Conservation (phyloP, 2,113 vertebrate genomes). For the Azemiops feae region DNA sequence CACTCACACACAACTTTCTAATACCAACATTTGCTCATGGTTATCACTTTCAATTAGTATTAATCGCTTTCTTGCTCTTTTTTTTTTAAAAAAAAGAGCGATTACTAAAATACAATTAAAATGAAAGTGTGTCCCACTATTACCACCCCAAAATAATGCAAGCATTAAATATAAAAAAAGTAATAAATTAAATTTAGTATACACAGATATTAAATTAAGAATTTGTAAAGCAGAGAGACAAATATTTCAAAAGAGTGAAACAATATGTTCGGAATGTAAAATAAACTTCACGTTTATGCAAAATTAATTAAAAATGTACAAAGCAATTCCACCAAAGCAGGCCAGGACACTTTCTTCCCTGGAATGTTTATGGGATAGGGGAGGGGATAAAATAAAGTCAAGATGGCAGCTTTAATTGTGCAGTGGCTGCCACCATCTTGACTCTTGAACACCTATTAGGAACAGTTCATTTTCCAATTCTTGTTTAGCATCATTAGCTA, state of each 20-base stretch:
- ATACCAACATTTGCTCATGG: too few relatives aligned
- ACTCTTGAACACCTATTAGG: not conserved
- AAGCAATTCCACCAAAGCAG: not conserved
- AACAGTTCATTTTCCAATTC: not conserved
- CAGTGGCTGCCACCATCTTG: not conserved
- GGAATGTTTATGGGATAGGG: too few relatives aligned
- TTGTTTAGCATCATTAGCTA: not conserved
- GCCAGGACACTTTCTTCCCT: too few relatives aligned
- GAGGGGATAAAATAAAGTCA: too few relatives aligned
- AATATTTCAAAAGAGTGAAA: not conserved
- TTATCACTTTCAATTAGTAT: not conserved
- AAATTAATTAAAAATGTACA: not conserved
- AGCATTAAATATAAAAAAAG: not conserved
- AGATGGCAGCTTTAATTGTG: not conserved
- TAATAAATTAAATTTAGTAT: not conserved
- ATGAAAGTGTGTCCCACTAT: not conserved
- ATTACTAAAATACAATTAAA: not conserved
- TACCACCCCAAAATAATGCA: not conserved
- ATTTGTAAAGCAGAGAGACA: not conserved
- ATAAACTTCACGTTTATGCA: not conserved
- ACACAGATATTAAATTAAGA: not conserved
- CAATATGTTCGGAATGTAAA: not conserved
- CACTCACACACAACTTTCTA: not conserved
- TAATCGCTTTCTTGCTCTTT: not conserved
- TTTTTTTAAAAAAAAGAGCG: not conserved